Evolutionary conservation across 2,797 vertebrate species (phyloP).

Genomic region (Hippopotamyrus pictus): DNA sequence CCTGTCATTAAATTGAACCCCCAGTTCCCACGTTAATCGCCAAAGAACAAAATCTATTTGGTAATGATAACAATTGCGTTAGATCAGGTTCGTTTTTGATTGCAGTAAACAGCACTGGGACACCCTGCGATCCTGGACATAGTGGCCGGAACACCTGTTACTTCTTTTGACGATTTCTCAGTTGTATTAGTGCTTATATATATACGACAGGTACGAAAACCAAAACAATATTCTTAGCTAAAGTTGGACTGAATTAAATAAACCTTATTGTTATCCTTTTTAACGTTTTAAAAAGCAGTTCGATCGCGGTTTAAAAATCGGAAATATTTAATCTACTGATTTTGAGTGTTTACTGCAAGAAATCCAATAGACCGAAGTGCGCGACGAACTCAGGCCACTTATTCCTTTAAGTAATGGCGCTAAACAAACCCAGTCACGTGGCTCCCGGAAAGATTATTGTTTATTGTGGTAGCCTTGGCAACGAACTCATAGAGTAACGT

Average conservation of each 20-base stretch:
- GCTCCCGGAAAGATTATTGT: not conserved
- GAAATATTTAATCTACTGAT: not conserved
- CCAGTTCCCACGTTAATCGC: not conserved
- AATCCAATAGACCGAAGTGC: not conserved
- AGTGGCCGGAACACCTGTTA: too few relatives aligned
- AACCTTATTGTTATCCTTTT: not conserved
- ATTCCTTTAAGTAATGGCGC: not conserved
- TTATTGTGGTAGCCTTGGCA: not conserved
- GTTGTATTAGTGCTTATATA: not conserved
- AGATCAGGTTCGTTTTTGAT: constrained; percentile 7
- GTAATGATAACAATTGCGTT: constrained; percentile 19
- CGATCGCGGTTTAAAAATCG: not conserved
- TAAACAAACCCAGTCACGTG: not conserved
- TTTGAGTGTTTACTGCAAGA: not conserved
- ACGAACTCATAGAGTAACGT: not conserved
- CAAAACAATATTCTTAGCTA: not conserved
- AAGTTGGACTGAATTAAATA: not conserved
- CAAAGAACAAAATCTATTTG: constrained; percentile 8
- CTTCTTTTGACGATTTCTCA: not conserved
- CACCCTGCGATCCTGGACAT: not conserved
- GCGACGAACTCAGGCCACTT: not conserved
- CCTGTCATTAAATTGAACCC: not conserved
- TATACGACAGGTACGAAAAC: not conserved
- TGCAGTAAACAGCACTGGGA: not conserved
- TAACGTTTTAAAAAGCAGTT: not conserved